Base-by-base conservation (phyloP, 2,888 invertebrate genomes). In the Lasiommata megera region DNA sequence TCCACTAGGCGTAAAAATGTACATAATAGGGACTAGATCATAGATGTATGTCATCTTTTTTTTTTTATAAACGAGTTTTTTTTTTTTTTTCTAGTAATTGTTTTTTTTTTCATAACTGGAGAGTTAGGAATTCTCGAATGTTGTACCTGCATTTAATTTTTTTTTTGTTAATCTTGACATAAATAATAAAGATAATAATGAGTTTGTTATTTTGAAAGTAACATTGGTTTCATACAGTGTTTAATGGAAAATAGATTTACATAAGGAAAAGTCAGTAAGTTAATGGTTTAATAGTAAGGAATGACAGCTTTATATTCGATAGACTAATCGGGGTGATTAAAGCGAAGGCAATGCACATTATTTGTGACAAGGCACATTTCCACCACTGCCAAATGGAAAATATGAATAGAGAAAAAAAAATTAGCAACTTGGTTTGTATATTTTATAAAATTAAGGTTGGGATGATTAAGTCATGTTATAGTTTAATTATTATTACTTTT, bases 71-170 rank as follows among this genome's bases (percentile, higher is more conserved):
- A 77, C 73, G 76, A 76, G 76, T 79, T 85, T 83, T 79, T 77
- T 85, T 82, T 80, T 79, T 80, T 86, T 83, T 84, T 84, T 83
- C 82, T 84, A 81, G 83, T 88, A 87, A 88, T 85, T 86, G 78
- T 88, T 86, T 86, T 79, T 84, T 65, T 80, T 84, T 84, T 76
- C 71, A 73, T 72, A 81, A 85, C 82, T 84, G 82, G 87, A 89
- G 85, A 90, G 88, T 85, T 84, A 82, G 77, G 77, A 80, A 86
- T 90, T 88, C 91, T 91, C 91, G 91, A 91, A 89, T 90, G 84
- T 88, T 90, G 91, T 91, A 91, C 91, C 91, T 91, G 91, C 91
- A 90, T 91, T 91, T 90, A 87, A 71, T 85, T 83, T 83, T 81
- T 50, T 80, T 82, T 88, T 87, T 85, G 82, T 87, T 86, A 82